These are phyloP conservation scores for Tetranychus truncatus DNA, from an alignment of 2,888 invertebrate genomes.

Conservation along the genomic window DNA sequence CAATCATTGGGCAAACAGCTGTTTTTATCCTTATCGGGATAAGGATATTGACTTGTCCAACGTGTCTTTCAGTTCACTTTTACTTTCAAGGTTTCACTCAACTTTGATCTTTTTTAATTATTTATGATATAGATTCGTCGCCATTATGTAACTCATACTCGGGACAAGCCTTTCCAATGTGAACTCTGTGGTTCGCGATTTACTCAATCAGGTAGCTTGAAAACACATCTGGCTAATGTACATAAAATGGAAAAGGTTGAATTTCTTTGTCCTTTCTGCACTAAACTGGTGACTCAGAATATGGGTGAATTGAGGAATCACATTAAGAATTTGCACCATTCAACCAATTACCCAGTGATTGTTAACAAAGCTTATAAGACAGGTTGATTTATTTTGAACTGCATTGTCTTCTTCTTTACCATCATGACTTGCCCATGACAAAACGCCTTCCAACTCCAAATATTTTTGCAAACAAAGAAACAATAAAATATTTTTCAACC, in stretches of 20 bases:
- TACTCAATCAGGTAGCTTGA: conserved; percentile 10
- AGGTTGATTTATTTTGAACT: neutral
- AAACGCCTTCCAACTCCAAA: neutral
- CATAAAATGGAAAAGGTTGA: conserved; percentile 4
- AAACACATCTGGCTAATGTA: conserved; percentile 9
- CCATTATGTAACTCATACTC: conserved; percentile 8
- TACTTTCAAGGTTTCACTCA: neutral
- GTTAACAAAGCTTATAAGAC: neutral
- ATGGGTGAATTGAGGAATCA: conserved; percentile 11
- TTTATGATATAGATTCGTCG: neutral
- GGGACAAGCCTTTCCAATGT: conserved; percentile 10
- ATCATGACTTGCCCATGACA: neutral
- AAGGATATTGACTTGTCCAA: neutral
- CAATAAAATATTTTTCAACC: too few species aligned
- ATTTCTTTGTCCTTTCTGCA: conserved; percentile 5
- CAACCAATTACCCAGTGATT: neutral
- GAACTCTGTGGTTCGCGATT: conserved; percentile 6
- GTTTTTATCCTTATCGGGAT: neutral
- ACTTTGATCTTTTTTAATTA: neutral
- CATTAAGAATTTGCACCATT: neutral
- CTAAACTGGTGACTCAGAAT: conserved; percentile 1
- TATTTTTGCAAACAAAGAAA: too few species aligned
- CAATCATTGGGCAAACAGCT: neutral
- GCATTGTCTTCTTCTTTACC: neutral
- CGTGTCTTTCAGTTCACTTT: neutral